These are phyloP conservation scores for Rhea americana DNA, from an alignment of 2,113 vertebrate species.

Conservation along the genomic window DNA sequence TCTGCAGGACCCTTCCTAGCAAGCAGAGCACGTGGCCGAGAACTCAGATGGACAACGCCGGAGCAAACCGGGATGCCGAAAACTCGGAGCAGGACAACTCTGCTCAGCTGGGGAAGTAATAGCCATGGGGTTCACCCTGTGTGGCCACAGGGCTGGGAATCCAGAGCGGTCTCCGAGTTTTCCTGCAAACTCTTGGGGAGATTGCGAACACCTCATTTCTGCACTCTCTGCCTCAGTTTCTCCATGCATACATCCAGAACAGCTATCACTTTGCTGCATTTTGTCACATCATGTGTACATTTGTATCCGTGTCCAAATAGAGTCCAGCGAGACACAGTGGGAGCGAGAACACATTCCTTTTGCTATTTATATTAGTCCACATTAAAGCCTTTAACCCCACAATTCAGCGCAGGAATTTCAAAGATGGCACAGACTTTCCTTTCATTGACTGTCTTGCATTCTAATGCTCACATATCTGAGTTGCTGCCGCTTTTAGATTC, in stretches of 20 bases:
- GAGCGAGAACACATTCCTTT: neutral
- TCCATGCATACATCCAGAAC: no score
- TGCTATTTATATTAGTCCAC: rapidly evolving
- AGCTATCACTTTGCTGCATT: neutral
- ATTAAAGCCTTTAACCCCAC: neutral
- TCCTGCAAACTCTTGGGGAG: neutral
- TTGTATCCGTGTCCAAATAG: neutral
- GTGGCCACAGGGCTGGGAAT: no score
- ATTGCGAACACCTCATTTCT: neutral
- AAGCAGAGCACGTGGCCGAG: neutral
- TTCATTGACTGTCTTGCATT: neutral
- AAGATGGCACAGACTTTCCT: neutral
- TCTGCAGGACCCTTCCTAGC: neutral
- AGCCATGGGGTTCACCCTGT: rapidly evolving
- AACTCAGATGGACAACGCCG: neutral
- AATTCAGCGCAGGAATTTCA: neutral
- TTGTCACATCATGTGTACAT: neutral
- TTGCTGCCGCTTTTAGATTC: neutral
- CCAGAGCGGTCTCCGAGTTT: neutral
- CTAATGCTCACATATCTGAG: rapidly evolving
- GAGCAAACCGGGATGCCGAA: neutral
- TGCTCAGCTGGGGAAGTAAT: neutral
- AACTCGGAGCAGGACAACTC: neutral
- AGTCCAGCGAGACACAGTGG: neutral
- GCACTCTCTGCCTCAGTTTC: neutral